Base-by-base conservation (phyloP, 2,888 invertebrate species). In the Xestia rhomboidea region DNA sequence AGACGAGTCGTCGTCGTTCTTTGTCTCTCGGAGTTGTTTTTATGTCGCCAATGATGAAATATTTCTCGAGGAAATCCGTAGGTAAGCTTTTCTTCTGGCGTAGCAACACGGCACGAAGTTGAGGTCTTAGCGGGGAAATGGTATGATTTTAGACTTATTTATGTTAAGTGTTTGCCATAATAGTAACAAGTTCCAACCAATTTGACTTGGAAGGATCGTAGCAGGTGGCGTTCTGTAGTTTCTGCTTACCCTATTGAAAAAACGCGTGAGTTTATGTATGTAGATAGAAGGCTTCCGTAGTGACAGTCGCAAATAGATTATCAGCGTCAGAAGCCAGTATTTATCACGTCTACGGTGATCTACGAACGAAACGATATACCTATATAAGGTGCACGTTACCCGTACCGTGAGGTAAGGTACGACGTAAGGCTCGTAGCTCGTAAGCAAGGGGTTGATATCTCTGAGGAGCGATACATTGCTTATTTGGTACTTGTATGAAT, bases 1-100 rank as follows among this genome's bases (percentile, higher is more conserved):
- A 88, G 91, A 87, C 85, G 38, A 68, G 82, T 78, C 71, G 24
- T 49, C 67, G 60, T 60, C 46, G 82, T 82, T 69, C 73, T 69
- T 81, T 84, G 85, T 89, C 81, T 73, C 83, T 60, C 73, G 73
- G 83, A 84, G 83, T 82, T 84, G 85, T 80, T 86, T 89, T 86
- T 87, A 85, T 86, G 87, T 88, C 87, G 67, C 27, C 27, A 30
- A 82, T 54, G 69, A 63, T 76, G 41, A 85, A 75, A 81, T 81
- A 85, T 81, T 76, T 69, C 44, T 69, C 46, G 67, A 46, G 44
- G 18, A 69, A 71, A 83, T 83, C 54, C 77, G 54, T 27, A 79
- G 27, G 76, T 64, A 54, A 73, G 83, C 44, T 68, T 46, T 15
- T 8, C 46, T 63, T 70, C 4, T 46, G 24, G 27, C 24, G 30